Evolutionary conservation across 2,113 vertebrate genomes (phyloP), one percentile per base, ranked within the genome.

Genomic region (Corydoras maculifer): DNA sequence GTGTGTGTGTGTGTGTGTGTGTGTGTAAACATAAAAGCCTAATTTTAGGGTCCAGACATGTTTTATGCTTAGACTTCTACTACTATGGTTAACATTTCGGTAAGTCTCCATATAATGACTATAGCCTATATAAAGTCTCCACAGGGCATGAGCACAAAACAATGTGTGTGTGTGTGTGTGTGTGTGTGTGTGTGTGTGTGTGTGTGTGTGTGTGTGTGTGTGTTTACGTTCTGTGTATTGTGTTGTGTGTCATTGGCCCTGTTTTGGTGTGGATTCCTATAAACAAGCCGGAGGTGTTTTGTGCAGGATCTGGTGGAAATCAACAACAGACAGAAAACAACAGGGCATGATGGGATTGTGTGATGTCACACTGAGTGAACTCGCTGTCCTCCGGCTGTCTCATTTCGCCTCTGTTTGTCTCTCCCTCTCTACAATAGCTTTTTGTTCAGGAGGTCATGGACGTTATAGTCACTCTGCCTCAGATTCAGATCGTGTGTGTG

Each of bases 341-440:
- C 30, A 64, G 59, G 25, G 30, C 59, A 15, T 35, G 30, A 9
- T 18, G 58, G 58, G 8, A 68, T 64, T 79, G 78, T 74, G 70
- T 53, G 51, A 53, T 53, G 51, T 12, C 35, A 43, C 35, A 43
- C 35, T 43, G 35, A 43, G 35, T 43, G 35, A 43, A 43, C 35
- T 43, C 35, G 35, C 35, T 43, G 35, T 43, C 49, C 62, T 65
- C 12, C 3, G 49, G 18, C 59, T 15, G 58, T 48, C 31, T 13
- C 13, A 13, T 10, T n/a, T 12, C n/a, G n/a, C 10, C 25, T 50
- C 43, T 15, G 13, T 51, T 58, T 67, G 14, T 61, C 65, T 31
- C 5, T 48, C 61, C 54, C 48, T 59, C 5, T 55, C 2, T 25
- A 75, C 73, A 75, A 49, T 13, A 53, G 32, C 43, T 64, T 66